Conservation (phyloP, 2,113 vertebrate species). For the Psittacus erithacus region DNA sequence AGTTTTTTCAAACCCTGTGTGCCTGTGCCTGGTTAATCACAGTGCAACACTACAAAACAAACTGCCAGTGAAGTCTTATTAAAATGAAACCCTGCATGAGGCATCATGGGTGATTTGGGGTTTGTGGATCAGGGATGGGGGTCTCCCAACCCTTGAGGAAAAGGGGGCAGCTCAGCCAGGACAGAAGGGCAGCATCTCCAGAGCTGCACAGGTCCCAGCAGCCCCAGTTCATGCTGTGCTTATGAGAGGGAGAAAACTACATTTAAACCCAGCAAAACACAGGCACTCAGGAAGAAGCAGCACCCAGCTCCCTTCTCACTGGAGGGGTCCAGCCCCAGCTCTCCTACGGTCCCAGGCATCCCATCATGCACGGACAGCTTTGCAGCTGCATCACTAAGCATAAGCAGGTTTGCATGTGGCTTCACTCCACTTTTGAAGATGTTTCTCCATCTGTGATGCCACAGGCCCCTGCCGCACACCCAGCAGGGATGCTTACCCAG, state of each 20-base stretch:
- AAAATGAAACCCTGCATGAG: rapidly evolving
- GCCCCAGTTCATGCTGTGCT: rapidly evolving
- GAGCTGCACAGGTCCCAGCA: too few relatives aligned
- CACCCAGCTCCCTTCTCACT: background rate
- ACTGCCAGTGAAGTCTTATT: rapidly evolving
- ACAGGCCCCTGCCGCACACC: background rate
- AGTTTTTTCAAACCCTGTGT: background rate
- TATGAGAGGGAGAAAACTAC: rapidly evolving
- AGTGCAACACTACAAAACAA: background rate
- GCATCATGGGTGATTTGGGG: rapidly evolving
- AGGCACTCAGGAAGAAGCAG: background rate
- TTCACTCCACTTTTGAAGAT: background rate
- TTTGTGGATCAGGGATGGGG: rapidly evolving
- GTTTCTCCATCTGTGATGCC: background rate
- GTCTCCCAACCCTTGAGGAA: rapidly evolving
- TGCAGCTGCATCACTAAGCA: background rate
- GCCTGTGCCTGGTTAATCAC: background rate
- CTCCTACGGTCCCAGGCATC: background rate
- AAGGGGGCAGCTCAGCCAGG: background rate
- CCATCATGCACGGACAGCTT: background rate
- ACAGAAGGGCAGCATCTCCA: too few relatives aligned
- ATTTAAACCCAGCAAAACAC: rapidly evolving
- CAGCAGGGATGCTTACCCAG: background rate
- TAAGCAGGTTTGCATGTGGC: background rate
- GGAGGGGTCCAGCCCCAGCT: background rate